A percentile compares a stretch with the other conserved stretches of the same genome.
phyloP scores from a whole-genome alignment of 1,140 invertebrate genomes.

The Xylocopa sonorina region DNA sequence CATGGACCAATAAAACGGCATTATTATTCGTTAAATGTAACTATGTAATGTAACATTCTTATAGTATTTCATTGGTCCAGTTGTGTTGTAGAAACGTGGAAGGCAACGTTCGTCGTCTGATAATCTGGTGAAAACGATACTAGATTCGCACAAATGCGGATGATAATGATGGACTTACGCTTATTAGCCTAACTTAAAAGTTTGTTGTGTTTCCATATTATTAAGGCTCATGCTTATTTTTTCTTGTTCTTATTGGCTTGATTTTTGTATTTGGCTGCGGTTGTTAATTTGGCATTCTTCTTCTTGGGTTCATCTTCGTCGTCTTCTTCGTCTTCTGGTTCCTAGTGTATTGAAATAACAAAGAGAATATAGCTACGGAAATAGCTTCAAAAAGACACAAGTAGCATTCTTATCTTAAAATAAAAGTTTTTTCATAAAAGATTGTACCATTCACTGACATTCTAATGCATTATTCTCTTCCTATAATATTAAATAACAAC shows the following conservation, averaged over 20 bases:
- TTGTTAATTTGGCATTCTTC: constrained; percentile 76
- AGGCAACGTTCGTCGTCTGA: constrained; percentile 60
- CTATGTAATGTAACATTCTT: constrained; percentile 9
- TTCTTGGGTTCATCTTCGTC: constrained; percentile 81
- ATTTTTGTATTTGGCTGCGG: constrained; percentile 78
- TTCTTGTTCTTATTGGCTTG: constrained; percentile 80
- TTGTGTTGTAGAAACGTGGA: constrained; percentile 65
- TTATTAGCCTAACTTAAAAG: constrained; percentile 77
- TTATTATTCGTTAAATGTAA: constrained; percentile 16
- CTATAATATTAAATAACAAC: background rate
- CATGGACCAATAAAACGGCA: constrained; percentile 3
- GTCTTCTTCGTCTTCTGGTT: constrained; percentile 79
- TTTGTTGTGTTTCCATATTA: constrained; percentile 65
- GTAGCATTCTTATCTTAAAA: background rate
- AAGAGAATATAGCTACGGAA: constrained; percentile 21
- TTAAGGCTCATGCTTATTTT: constrained; percentile 76
- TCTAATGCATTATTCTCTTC: background rate
- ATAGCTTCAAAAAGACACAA: background rate
- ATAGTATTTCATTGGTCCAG: constrained; percentile 56
- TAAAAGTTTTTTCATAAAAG: background rate
- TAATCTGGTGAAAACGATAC: constrained; percentile 69
- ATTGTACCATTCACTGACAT: constrained; percentile 49
- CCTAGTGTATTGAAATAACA: constrained; percentile 66
- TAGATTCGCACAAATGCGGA: constrained; percentile 73
- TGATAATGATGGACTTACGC: constrained; percentile 78